phyloP scores from a whole-genome alignment of 2,797 vertebrate species.

The Bovichtus variegatus region DNA sequence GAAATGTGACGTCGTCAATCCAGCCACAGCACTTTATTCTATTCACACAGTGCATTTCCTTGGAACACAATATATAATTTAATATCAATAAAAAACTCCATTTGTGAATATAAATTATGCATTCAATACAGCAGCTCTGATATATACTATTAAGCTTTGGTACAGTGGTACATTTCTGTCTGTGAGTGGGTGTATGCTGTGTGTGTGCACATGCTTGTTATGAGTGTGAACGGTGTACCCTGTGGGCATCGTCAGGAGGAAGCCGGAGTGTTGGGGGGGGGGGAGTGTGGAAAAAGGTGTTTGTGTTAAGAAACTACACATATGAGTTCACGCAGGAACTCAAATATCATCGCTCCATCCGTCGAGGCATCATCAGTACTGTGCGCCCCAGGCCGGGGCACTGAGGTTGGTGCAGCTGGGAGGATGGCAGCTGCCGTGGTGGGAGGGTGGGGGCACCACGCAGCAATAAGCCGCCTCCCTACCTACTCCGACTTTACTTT shows the following conservation, averaged over 20 bases:
- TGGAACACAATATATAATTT: slow-evolving; percentile 91
- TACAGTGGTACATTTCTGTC: slow-evolving; percentile 85
- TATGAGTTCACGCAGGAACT: slow-evolving; percentile 56
- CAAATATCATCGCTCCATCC: slow-evolving; percentile 27
- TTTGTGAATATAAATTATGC: slow-evolving; percentile 95
- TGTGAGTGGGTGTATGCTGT: slow-evolving; percentile 35
- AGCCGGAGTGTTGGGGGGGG: slow-evolving; percentile 19
- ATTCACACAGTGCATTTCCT: slow-evolving; percentile 92
- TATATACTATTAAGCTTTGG: slow-evolving; percentile 91
- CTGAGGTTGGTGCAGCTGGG: slow-evolving; percentile 89
- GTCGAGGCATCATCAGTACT: slow-evolving; percentile 86
- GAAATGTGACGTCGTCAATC: slow-evolving; percentile 91
- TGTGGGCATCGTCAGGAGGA: slow-evolving; percentile 38
- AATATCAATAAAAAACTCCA: slow-evolving; percentile 92
- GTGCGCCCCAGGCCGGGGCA: slow-evolving; percentile 88
- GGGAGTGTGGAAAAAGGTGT: slow-evolving; percentile 35
- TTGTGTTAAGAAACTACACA: slow-evolving; percentile 23
- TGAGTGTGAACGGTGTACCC: slow-evolving; percentile 32
- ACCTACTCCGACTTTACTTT: slow-evolving; percentile 81
- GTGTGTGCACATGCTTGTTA: slow-evolving; percentile 40
- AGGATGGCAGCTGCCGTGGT: slow-evolving; percentile 88
- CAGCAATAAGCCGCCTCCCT: slow-evolving; percentile 93
- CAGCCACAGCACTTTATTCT: slow-evolving; percentile 94
- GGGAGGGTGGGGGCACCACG: slow-evolving; percentile 89
- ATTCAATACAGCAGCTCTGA: slow-evolving; percentile 90